Percentiles rank a stretch among this genome's conserved stretches.
phyloP scores from a whole-genome alignment of 2,797 vertebrate genomes.

The Huso huso region DNA sequence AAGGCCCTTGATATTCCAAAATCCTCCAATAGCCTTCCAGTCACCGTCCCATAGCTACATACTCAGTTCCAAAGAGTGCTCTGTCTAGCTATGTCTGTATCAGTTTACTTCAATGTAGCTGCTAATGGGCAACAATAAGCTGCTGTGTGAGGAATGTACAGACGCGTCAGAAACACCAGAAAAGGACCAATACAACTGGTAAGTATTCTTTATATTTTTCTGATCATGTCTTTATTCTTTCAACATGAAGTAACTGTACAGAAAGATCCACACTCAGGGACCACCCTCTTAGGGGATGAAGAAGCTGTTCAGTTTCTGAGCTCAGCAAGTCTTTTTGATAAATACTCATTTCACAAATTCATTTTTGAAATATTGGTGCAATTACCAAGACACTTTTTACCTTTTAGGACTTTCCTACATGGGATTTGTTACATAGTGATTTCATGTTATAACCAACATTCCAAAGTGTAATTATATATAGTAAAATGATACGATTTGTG shows the following conservation, averaged over 20 bases:
- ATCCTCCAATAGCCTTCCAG: constrained; percentile 80
- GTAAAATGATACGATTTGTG: no score
- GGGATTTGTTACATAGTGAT: no score
- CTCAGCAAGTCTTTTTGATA: background rate
- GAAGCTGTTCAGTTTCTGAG: background rate
- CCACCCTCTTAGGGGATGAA: no score
- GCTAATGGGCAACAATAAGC: constrained; percentile 95
- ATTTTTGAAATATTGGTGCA: no score
- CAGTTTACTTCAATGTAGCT: constrained; percentile 95
- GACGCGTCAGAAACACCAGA: constrained; percentile 64
- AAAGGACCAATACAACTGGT: constrained; percentile 68
- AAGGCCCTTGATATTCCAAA: constrained; percentile 31
- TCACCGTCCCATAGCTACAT: constrained; percentile 84
- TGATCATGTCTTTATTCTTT: no score
- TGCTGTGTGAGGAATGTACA: constrained; percentile 92
- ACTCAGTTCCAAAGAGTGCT: constrained; percentile 91
- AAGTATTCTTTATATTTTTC: constrained; percentile 17
- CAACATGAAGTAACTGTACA: no score
- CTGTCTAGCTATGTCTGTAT: constrained; percentile 91
- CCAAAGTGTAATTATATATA: no score
- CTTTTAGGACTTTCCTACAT: no score
- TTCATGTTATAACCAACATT: no score
- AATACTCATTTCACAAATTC: no score
- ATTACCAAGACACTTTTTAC: no score
- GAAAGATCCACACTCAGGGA: no score